phyloP scores from a whole-genome alignment of 2,888 invertebrate species.

The Temnothorax unifasciatus region DNA sequence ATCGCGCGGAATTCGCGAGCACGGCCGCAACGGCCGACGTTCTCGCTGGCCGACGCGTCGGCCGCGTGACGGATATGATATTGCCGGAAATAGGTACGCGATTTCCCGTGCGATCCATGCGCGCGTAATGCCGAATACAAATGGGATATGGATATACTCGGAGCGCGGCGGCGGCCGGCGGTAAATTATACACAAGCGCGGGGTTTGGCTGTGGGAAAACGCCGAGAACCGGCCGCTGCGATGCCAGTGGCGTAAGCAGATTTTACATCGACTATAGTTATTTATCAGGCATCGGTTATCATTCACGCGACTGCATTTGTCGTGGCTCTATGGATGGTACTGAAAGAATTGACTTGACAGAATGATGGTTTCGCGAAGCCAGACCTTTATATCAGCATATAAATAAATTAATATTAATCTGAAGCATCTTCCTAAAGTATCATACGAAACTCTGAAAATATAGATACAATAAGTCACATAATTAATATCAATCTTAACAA shows the following conservation, averaged over 20 bases:
- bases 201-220: slow-evolving; percentile 56
- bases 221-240: slow-evolving; percentile 59
- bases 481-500: neutral
- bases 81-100: slow-evolving; percentile 83
- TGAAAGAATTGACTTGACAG: neutral
- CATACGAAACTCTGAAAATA: neutral
- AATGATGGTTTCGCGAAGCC: neutral
- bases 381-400: neutral
- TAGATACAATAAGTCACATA: neutral
- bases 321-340: neutral
- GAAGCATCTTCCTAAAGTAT: neutral
- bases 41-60: slow-evolving; percentile 66
- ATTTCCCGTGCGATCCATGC: slow-evolving; percentile 81
- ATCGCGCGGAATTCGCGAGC: slow-evolving; percentile 44
- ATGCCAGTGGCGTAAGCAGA: slow-evolving; percentile 67
- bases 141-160: slow-evolving; percentile 79
- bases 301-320: neutral
- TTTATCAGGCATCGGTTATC: neutral
- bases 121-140: slow-evolving; percentile 82
- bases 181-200: slow-evolving; percentile 80
- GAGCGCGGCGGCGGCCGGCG: slow-evolving; percentile 61
- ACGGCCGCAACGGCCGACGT: slow-evolving; percentile 21
- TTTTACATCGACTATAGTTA: slow-evolving; percentile 1
- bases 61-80: slow-evolving; percentile 81
- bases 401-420: neutral